A percentile compares a stretch with the other conserved stretches of the same genome.
Conservation (phyloP, 2,113 vertebrate species). For the Pteronura brasiliensis region DNA sequence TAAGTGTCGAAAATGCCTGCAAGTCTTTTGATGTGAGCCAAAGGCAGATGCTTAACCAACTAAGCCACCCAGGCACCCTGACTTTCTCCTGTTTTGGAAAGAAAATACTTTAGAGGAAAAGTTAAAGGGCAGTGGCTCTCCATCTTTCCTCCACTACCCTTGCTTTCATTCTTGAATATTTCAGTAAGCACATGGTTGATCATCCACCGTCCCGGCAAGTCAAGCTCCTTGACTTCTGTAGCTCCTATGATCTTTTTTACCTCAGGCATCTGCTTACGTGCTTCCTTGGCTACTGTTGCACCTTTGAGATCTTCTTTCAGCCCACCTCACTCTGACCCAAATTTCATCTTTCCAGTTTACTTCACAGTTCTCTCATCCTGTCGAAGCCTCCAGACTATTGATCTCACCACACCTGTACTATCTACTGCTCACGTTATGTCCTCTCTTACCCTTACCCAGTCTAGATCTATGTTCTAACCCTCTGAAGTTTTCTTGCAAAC, state of each 20-base stretch:
- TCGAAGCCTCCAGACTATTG: not conserved
- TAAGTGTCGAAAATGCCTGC: not conserved
- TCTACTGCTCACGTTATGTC: not conserved
- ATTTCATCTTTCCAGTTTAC: not conserved
- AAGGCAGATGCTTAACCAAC: not conserved
- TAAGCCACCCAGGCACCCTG: not conserved
- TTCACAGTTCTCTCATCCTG: not conserved
- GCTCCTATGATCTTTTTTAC: not conserved
- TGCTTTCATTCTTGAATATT: not conserved
- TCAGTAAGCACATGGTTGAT: not conserved
- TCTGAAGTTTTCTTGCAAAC: not conserved
- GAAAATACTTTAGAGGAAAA: not conserved
- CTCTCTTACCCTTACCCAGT: not conserved
- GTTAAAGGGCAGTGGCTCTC: not conserved
- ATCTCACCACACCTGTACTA: not conserved
- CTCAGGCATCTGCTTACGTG: accelerated
- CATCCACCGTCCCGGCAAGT: not conserved
- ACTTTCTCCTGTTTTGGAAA: not conserved
- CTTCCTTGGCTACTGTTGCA: too few species aligned
- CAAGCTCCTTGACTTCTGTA: not conserved
- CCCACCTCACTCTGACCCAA: not conserved
- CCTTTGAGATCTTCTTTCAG: not conserved
- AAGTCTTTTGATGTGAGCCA: not conserved
- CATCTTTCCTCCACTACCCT: not conserved
- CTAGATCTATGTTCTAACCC: not conserved